phyloP scores from a whole-genome alignment of 2,113 vertebrate genomes.

The Clarias macrocephalus region DNA sequence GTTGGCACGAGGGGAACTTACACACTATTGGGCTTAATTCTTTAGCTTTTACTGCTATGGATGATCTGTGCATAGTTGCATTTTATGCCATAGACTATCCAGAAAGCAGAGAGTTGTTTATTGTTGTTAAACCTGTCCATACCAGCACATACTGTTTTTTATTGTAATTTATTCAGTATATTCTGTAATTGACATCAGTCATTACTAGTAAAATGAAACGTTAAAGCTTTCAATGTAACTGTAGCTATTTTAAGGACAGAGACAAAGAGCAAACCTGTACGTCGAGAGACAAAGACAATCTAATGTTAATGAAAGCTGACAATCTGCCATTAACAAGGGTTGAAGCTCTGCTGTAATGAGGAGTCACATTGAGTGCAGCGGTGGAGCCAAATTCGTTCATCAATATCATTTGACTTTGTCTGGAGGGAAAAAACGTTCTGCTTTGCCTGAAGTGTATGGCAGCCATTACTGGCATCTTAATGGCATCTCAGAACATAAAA shows the following conservation, averaged over 20 bases:
- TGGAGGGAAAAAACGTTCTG: not conserved
- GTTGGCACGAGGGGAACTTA: too few species aligned
- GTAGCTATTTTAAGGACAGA: not conserved
- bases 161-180: not conserved
- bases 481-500: not conserved
- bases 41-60: too few species aligned
- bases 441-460: slow-evolving; percentile 1
- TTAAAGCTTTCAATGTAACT: not conserved
- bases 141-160: not conserved
- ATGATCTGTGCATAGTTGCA: not conserved
- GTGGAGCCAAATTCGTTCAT: slow-evolving; percentile 29
- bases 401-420: slow-evolving; percentile 26
- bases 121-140: too few species aligned
- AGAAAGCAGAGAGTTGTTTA: not conserved
- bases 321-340: slow-evolving; percentile 32
- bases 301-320: slow-evolving; percentile 21
- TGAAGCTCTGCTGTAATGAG: slow-evolving; percentile 25
- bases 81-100: not conserved
- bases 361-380: slow-evolving; percentile 31
- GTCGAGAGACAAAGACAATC: slow-evolving; percentile 26
- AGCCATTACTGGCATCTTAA: slow-evolving; percentile 27
- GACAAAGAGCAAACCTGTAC: not conserved
- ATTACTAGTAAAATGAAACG: not conserved
- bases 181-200: not conserved
- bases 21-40: too few species aligned